These are phyloP conservation scores for Podarcis raffonei DNA, from an alignment of 2,113 vertebrate genomes.

Conservation along the genomic window DNA sequence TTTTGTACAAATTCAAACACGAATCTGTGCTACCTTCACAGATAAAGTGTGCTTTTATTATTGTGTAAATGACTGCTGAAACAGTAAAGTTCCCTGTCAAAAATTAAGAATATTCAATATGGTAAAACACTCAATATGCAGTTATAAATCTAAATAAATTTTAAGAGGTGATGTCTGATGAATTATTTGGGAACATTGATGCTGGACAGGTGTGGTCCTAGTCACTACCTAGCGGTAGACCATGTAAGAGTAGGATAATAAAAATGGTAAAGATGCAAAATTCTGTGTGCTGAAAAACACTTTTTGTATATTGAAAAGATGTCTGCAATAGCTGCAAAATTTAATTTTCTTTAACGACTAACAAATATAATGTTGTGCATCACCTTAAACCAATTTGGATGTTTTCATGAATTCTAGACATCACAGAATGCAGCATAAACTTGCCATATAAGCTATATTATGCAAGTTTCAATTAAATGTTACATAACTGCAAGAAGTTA, in stretches of 20 bases:
- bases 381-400: neutral
- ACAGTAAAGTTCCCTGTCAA: neutral
- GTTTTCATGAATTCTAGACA: neutral
- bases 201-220: neutral
- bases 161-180: neutral
- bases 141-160: neutral
- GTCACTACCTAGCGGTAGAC: neutral
- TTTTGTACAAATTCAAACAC: neutral
- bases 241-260: neutral
- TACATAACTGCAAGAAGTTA: too few species aligned
- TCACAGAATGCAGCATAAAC: neutral
- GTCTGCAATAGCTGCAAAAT: neutral
- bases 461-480: too few species aligned
- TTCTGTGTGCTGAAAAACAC: neutral
- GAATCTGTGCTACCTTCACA: fast-evolving
- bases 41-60: neutral
- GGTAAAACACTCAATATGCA: neutral
- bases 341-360: neutral
- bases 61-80: neutral
- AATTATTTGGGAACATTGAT: neutral
- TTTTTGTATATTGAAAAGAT: neutral
- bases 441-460: neutral
- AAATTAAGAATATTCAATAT: neutral
- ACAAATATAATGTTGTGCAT: neutral
- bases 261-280: neutral